A percentile compares a stretch with the other conserved stretches of the same genome.
These are phyloP conservation scores for Phoeniculus purpureus DNA, from an alignment of 2,797 vertebrate species.

Conservation along the genomic window DNA sequence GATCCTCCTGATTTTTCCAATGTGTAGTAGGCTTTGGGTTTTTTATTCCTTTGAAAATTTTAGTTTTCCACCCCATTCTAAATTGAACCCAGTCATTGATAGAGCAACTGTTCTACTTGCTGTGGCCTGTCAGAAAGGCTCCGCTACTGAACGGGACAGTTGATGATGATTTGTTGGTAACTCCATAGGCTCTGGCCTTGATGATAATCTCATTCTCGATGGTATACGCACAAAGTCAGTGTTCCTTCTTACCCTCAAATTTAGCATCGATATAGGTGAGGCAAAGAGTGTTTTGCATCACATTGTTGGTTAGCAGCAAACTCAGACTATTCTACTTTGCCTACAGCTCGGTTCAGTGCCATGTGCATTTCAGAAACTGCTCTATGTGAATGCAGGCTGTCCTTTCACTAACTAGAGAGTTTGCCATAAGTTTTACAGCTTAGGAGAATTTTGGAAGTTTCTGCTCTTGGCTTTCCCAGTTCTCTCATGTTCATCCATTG, in stretches of 20 bases:
- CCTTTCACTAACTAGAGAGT: not conserved
- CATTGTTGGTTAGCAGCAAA: not conserved
- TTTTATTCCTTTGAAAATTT: constrained; percentile 6
- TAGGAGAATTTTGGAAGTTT: not conserved
- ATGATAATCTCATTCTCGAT: not conserved
- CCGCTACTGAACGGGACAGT: not conserved
- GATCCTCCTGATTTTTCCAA: constrained; percentile 4
- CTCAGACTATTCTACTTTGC: not conserved
- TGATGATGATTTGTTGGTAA: not conserved
- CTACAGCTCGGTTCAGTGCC: not conserved
- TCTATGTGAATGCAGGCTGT: not conserved
- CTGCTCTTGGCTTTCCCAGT: not conserved
- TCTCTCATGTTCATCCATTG: not conserved
- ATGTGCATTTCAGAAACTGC: not conserved
- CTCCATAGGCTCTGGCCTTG: not conserved
- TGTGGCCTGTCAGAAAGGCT: not conserved
- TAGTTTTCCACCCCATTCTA: not conserved
- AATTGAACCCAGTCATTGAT: not conserved
- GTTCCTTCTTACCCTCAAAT: not conserved
- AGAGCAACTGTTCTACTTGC: not conserved
- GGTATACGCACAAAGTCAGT: not conserved
- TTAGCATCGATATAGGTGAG: not conserved
- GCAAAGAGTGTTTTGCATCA: not conserved
- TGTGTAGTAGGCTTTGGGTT: not conserved
- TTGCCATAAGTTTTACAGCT: not conserved